Base-by-base conservation (phyloP, 2,888 invertebrate species). In the Folsomia candida region DNA sequence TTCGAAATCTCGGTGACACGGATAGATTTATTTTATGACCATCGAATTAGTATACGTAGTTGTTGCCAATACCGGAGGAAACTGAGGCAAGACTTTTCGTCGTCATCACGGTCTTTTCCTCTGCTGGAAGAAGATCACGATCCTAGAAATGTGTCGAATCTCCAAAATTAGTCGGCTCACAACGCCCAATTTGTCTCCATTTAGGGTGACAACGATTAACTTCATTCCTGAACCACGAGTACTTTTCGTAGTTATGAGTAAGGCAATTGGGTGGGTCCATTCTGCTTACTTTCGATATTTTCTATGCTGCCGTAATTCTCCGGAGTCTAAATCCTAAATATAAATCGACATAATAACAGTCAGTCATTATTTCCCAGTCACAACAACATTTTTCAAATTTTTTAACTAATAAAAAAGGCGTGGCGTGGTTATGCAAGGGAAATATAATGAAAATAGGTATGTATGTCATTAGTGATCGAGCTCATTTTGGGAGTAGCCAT, bases 21-120 rank as follows among this genome's bases (percentile, higher is more conserved):
- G n/a, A n/a, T n/a, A 37, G 37, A 54, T 54, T 54, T 54, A 54
- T 54, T 54, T 54, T 54, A 54, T 22, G 54, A n/a, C 54, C 22
- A 37, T 37, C 37, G 37, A 37, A 37, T 37, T 37, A 37, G 37
- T 37, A 14, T 37, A 9, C 37, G 6, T 37, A 14, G 6, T 54
- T 54, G 22, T 54, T 54, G n/a, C 18, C 22, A n/a, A 22, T 14
- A 54, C 54, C 20, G 54, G 54, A 54, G 22, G 54, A n/a, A 20
- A n/a, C 4, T 54, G n/a, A 22, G 18, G 18, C 20, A n/a, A n/a
- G n/a, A n/a, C n/a, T n/a, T 37, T 37, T 37, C n/a, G n/a, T n/a
- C n/a, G n/a, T n/a, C 37, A 37, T 37, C 37, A 37, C 6, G 4
- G 37, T 37, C 14, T 37, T 14, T 37, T 14, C 37, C 14, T 9